phyloP scores from a whole-genome alignment of 1,140 invertebrate genomes.

The Microplitis mediator region DNA sequence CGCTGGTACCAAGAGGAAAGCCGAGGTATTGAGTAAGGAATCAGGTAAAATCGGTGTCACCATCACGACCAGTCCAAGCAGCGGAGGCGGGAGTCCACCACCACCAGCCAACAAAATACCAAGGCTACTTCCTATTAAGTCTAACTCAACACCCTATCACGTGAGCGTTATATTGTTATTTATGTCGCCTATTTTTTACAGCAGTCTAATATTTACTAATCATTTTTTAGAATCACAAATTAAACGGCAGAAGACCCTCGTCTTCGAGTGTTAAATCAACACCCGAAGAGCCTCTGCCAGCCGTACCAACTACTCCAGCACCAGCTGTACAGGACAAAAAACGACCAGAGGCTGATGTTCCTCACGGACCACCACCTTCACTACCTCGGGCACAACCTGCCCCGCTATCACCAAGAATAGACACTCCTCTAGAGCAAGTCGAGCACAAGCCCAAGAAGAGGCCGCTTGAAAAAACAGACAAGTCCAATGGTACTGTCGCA shows the following conservation, averaged over 20 bases:
- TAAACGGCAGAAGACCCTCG: slow-evolving; percentile 58
- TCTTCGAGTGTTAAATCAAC: slow-evolving; percentile 58
- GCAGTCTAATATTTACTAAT: background rate
- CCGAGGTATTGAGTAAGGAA: slow-evolving; percentile 80
- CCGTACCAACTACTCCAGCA: slow-evolving; percentile 62
- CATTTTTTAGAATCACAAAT: slow-evolving; percentile 50
- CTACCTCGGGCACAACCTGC: slow-evolving; percentile 58
- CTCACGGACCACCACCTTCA: slow-evolving; percentile 55
- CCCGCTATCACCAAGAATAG: slow-evolving; percentile 47
- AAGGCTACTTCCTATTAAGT: slow-evolving; percentile 54
- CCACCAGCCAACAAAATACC: slow-evolving; percentile 64
- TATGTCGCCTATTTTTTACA: too few species aligned
- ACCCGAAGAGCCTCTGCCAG: slow-evolving; percentile 63
- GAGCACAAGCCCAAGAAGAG: slow-evolving; percentile 40
- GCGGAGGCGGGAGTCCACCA: slow-evolving; percentile 63
- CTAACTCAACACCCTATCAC: slow-evolving; percentile 51
- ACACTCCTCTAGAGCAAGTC: slow-evolving; percentile 44
- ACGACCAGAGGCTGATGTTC: slow-evolving; percentile 52
- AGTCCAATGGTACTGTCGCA: slow-evolving; percentile 42
- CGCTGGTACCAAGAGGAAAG: slow-evolving; percentile 78
- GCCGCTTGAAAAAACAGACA: slow-evolving; percentile 42
- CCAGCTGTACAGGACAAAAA: slow-evolving; percentile 61
- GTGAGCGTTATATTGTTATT: slow-evolving; percentile 37
- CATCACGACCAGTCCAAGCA: slow-evolving; percentile 77
- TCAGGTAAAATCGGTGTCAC: slow-evolving; percentile 89